Conservation (phyloP, 2,113 vertebrate genomes). For the Jaculus jaculus region DNA sequence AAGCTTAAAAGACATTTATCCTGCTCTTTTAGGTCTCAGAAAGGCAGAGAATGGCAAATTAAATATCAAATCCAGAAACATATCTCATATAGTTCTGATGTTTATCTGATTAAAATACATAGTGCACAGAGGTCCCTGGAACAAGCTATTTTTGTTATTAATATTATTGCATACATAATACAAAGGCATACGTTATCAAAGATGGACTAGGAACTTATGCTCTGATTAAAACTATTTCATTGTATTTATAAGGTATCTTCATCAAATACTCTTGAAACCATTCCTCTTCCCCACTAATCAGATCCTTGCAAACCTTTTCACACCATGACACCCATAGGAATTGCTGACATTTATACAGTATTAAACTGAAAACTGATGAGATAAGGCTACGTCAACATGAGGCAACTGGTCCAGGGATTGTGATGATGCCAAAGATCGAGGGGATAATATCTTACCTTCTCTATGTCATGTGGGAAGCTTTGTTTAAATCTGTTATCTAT, state of each 20-base stretch:
- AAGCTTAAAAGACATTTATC: background rate
- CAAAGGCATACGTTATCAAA: background rate
- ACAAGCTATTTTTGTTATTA: background rate
- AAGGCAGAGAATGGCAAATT: background rate
- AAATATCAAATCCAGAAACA: background rate
- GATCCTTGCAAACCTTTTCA: background rate
- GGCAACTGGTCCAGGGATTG: background rate
- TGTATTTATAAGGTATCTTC: background rate
- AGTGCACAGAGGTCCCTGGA: background rate
- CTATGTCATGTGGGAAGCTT: background rate
- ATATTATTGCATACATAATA: background rate
- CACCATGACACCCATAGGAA: background rate
- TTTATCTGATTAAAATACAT: background rate
- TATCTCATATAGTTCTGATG: background rate
- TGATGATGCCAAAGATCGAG: background rate
- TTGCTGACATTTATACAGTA: background rate
- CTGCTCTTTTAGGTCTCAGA: background rate
- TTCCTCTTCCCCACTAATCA: background rate
- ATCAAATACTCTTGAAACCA: background rate
- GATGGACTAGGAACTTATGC: background rate
- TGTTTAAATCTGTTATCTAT: background rate
- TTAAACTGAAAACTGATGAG: background rate
- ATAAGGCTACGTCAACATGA: background rate
- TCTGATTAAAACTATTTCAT: background rate
- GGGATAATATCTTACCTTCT: background rate